These are phyloP conservation scores for Arizona elegans DNA, from an alignment of 2,113 vertebrate genomes.

Conservation along the genomic window DNA sequence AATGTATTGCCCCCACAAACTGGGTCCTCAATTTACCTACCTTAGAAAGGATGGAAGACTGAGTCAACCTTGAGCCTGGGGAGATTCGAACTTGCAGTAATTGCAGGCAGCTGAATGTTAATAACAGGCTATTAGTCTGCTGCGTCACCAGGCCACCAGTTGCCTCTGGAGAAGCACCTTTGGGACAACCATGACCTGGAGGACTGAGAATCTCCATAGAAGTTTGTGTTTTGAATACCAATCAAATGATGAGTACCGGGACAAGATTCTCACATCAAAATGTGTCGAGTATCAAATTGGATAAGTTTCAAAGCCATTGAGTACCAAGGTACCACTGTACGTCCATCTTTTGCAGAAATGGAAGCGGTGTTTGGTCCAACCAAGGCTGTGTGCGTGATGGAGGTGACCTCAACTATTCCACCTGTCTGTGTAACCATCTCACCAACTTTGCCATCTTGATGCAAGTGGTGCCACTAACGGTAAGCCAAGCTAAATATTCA, in stretches of 20 bases:
- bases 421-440: constrained; percentile 92
- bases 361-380: constrained; percentile 85
- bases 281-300: neutral
- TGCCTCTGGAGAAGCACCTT: too few species aligned
- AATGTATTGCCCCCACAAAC: too few species aligned
- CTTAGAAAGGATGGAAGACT: too few species aligned
- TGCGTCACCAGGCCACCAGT: too few species aligned
- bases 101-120: too few species aligned
- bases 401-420: constrained; percentile 82
- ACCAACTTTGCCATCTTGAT: constrained; percentile 98
- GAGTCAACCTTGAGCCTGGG: too few species aligned
- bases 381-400: constrained; percentile 80
- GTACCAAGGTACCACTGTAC: neutral
- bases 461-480: constrained; percentile 95
- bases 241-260: neutral
- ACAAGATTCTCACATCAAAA: neutral
- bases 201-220: too few species aligned
- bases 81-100: too few species aligned
- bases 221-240: neutral
- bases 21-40: too few species aligned
- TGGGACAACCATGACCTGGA: too few species aligned
- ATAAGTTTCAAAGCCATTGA: neutral
- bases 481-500: constrained; percentile 59
- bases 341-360: constrained; percentile 64
- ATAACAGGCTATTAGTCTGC: too few species aligned